Percentiles rank a stretch among this genome's conserved stretches.
Evolutionary conservation across 1,140 invertebrate species (phyloP).

Genomic region (Trissolcus basalis): DNA sequence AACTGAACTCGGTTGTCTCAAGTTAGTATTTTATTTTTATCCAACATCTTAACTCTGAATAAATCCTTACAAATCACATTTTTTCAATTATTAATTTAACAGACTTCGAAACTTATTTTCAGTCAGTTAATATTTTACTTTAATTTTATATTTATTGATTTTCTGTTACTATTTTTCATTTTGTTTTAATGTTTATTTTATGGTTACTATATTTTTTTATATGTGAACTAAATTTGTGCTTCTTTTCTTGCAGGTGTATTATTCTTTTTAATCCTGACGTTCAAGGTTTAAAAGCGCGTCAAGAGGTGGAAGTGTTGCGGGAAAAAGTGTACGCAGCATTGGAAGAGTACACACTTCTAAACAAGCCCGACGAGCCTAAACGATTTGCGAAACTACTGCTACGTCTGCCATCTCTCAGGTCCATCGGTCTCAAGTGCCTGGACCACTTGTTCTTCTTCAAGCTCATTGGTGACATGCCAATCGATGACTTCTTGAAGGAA

Average conservation of each 20-base stretch:
- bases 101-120: too few relatives aligned
- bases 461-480: conserved; percentile 86
- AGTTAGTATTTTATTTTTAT: too few relatives aligned
- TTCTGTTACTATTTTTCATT: too few relatives aligned
- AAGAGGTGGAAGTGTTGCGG: conserved; percentile 90
- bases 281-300: conserved; percentile 87
- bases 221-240: not conserved
- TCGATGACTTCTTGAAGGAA: conserved; percentile 84
- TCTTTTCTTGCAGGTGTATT: conserved; percentile 79
- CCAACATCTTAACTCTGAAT: too few relatives aligned
- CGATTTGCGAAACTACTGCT: conserved; percentile 95
- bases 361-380: conserved; percentile 92
- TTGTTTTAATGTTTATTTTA: too few relatives aligned
- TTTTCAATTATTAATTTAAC: too few relatives aligned
- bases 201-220: too few relatives aligned
- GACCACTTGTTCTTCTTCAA: conserved; percentile 98
- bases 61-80: too few relatives aligned
- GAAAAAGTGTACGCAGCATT: conserved; percentile 96
- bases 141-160: too few relatives aligned
- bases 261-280: conserved; percentile 98
- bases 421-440: conserved; percentile 96
- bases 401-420: conserved; percentile 93
- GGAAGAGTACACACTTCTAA: conserved; percentile 93
- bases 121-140: too few relatives aligned
- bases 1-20: conserved; percentile 94